phyloP scores from a whole-genome alignment of 2,113 vertebrate species.

The Cnemophilus loriae region DNA sequence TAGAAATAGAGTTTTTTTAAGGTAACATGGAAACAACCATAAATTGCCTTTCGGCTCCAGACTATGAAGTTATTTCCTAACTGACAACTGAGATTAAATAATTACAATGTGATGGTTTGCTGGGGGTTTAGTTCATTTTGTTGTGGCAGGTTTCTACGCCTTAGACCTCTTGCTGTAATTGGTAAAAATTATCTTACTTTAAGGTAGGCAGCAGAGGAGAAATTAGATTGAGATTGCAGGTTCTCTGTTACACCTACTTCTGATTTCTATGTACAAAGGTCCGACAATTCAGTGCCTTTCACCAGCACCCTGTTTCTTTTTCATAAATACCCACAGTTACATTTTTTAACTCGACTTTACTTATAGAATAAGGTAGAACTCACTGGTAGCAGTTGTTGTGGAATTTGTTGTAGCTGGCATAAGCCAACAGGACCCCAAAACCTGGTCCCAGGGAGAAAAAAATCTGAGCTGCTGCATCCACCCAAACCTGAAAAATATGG shows the following conservation, averaged over 20 bases:
- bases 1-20: background rate
- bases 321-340: background rate
- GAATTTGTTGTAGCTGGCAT: constrained; percentile 98
- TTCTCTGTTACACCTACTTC: background rate
- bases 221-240: background rate
- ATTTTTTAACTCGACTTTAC: fast-evolving
- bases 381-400: constrained; percentile 99
- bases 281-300: background rate
- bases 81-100: background rate
- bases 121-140: background rate
- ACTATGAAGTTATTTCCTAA: background rate
- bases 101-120: background rate
- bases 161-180: background rate
- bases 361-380: constrained; percentile 51
- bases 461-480: constrained; percentile 96
- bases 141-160: background rate
- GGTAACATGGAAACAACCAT: background rate
- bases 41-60: background rate
- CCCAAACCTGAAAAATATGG: constrained; percentile 86
- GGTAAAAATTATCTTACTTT: background rate
- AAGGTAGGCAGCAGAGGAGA: background rate
- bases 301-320: background rate
- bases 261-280: background rate
- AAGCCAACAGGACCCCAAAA: constrained; percentile 93
- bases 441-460: constrained; percentile 98